These are phyloP conservation scores for Apodemia duryi DNA, from an alignment of 2,888 invertebrate genomes.

Conservation along the genomic window DNA sequence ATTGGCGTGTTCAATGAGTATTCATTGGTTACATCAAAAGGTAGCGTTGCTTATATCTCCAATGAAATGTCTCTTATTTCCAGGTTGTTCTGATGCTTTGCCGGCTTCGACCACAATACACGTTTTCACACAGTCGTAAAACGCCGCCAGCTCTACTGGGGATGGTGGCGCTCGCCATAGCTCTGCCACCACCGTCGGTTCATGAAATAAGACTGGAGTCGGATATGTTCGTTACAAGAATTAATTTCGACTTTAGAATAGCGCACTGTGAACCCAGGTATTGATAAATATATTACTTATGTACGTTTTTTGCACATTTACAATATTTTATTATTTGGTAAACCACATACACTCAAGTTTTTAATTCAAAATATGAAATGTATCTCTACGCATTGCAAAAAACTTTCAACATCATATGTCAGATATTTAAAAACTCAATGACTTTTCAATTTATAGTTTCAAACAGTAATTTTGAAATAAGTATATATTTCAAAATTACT, in stretches of 20 bases:
- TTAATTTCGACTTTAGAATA: constrained; percentile 97
- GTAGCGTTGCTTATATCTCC: constrained; percentile 29
- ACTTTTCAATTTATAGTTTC: no score
- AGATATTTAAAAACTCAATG: no score
- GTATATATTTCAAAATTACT: no score
- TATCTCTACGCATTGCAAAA: no score
- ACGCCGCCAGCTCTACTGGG: constrained; percentile 92
- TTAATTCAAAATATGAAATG: no score
- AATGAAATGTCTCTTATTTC: constrained; percentile 44
- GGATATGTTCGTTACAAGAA: constrained; percentile 97
- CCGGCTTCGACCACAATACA: constrained; percentile 94
- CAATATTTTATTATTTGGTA: no score
- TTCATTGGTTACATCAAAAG: no score
- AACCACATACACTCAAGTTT: no score
- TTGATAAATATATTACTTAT: constrained; percentile 40
- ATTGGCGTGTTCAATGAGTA: no score
- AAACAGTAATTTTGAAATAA: no score
- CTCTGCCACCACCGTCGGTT: constrained; percentile 97
- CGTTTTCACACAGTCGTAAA: constrained; percentile 94
- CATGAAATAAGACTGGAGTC: constrained; percentile 97
- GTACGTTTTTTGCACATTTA: background rate
- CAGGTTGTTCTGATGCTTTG: constrained; percentile 97
- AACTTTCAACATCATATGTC: no score
- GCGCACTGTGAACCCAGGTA: constrained; percentile 98
- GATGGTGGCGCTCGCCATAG: constrained; percentile 97